phyloP scores from a whole-genome alignment of 2,113 vertebrate species.

The Leuciscus idus region DNA sequence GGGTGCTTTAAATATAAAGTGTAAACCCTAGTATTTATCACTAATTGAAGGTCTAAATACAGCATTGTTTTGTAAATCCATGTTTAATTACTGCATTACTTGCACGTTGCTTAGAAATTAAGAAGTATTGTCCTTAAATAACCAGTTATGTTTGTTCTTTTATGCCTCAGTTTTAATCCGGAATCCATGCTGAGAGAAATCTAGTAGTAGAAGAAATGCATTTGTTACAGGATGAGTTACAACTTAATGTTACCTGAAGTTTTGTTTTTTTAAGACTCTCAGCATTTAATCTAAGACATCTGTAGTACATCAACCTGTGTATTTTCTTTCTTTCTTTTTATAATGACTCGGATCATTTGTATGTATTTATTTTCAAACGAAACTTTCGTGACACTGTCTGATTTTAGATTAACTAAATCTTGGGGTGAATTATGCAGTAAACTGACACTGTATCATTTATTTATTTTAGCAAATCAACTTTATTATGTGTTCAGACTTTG shows the following conservation, averaged over 20 bases:
- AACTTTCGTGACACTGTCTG: slow-evolving; percentile 43
- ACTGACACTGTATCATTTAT: slow-evolving; percentile 38
- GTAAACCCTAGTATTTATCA: slow-evolving; percentile 8
- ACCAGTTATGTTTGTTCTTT: slow-evolving; percentile 3
- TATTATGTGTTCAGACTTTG: slow-evolving; percentile 28
- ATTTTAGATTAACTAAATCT: background rate
- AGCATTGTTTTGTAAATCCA: background rate
- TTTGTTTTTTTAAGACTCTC: background rate
- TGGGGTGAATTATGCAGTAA: background rate
- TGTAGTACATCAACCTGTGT: slow-evolving; percentile 9
- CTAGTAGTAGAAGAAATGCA: background rate
- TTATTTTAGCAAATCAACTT: slow-evolving; percentile 41
- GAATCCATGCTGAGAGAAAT: slow-evolving; percentile 1
- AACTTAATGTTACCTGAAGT: background rate
- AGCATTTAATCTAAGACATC: background rate
- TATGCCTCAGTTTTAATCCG: background rate
- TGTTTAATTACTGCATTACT: background rate
- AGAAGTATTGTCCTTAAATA: background rate
- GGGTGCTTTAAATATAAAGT: background rate
- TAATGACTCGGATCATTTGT: background rate
- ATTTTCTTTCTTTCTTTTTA: slow-evolving; percentile 14
- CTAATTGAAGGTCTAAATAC: slow-evolving; percentile 10
- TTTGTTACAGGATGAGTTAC: background rate
- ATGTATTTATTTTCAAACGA: slow-evolving; percentile 37
- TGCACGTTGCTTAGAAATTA: slow-evolving; percentile 9